phyloP scores from a whole-genome alignment of 2,888 invertebrate genomes.

The Lamproptera curius region DNA sequence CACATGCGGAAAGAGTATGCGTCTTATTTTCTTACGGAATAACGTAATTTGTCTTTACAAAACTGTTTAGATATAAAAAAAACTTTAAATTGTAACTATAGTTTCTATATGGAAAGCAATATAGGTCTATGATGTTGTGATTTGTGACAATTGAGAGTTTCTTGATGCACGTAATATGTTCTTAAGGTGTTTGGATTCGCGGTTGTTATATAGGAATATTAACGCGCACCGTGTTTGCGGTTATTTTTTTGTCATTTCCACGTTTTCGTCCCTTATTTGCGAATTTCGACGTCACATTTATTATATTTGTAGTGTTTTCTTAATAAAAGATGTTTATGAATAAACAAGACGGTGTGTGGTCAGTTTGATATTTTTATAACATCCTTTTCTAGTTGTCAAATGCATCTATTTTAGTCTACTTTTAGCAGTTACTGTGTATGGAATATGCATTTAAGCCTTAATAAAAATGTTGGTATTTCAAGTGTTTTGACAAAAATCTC shows the following conservation, averaged over 20 bases:
- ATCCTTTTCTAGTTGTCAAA: background rate
- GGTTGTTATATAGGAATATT: constrained; percentile 36
- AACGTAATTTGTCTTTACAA: no score
- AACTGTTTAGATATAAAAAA: no score
- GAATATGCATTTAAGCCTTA: constrained; percentile 9
- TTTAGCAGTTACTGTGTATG: constrained; percentile 1
- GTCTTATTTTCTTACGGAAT: no score
- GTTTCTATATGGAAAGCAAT: no score
- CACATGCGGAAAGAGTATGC: no score
- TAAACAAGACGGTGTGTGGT: background rate
- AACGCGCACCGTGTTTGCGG: constrained; percentile 34
- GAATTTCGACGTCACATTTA: background rate
- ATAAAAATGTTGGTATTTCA: background rate
- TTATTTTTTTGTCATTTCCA: constrained; percentile 4
- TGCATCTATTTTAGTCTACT: background rate
- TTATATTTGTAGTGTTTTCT: background rate
- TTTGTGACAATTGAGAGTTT: background rate
- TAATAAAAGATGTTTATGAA: background rate
- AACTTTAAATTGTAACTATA: background rate
- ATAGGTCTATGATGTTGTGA: no score
- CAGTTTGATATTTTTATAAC: constrained; percentile 7
- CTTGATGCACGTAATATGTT: background rate
- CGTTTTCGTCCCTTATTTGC: constrained; percentile 1
- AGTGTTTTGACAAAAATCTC: constrained; percentile 1
- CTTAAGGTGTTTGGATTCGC: constrained; percentile 29